Evolutionary conservation across 2,113 vertebrate species (phyloP), one percentile per base, ranked within the genome.

Genomic region (Falco punctatus): DNA sequence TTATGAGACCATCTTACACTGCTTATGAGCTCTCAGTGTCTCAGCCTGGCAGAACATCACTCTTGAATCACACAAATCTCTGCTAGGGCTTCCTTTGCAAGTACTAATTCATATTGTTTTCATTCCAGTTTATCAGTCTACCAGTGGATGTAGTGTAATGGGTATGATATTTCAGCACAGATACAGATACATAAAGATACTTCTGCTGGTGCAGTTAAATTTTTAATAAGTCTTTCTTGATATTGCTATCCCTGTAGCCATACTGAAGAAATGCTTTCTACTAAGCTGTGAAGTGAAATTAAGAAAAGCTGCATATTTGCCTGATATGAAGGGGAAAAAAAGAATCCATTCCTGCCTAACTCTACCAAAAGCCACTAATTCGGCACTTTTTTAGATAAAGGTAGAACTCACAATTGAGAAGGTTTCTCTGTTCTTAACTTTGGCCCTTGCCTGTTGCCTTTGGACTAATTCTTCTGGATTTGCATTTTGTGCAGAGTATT

Each of bases 401-500:
- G 78, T 62, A 90, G 38, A 88, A 65, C 51, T 72, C 42, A 48
- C 52, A 66, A 14, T 28, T 32, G 30, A 59, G 87, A 55, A 51
- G 19, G 42, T 91, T 75, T 75, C 57, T 73, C 72, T 32, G 23
- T 54, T 83, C 59, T 81, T 88, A 79, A 61, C 86, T 46, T 42
- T 74, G 69, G 49, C 46, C 62, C 81, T 81, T 59, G 49, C 27
- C 46, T 89, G 33, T 35, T 82, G 89, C 73, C 79, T 90, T 70
- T 74, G 81, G 92, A 92, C 81, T 91, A 92, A 92, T 30, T 77
- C 80, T 96, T 88, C 79, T 42, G 83, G 71, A 83, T 82, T 89
- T 88, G 70, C 69, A 66, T 86, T 94, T 91, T 7, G 52, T 69
- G 81, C 74, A 35, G 85, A 70, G 49, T 28, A 89, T 96, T 92